phyloP scores from a whole-genome alignment of 2,113 vertebrate species.

The Cololabis saira region DNA sequence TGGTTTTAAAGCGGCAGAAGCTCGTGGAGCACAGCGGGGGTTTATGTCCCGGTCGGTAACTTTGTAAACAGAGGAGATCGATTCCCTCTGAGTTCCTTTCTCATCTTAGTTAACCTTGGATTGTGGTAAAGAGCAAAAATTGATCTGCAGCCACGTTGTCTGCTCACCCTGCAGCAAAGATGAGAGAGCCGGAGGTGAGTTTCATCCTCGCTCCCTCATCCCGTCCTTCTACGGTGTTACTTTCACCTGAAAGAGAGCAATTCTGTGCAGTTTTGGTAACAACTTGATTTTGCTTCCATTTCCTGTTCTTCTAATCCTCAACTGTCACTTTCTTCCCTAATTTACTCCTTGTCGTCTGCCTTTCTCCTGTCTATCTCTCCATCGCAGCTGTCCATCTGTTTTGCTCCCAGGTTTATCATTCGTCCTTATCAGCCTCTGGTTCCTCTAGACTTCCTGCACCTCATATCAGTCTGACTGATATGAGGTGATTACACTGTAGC shows the following conservation, averaged over 20 bases:
- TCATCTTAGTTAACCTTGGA: slow-evolving; percentile 50
- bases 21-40: slow-evolving; percentile 26
- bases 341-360: slow-evolving; percentile 52
- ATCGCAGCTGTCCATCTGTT: slow-evolving; percentile 63
- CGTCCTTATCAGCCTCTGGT: slow-evolving; percentile 64
- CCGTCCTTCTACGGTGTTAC: neutral
- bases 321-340: slow-evolving; percentile 30
- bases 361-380: slow-evolving; percentile 56
- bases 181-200: slow-evolving; percentile 41
- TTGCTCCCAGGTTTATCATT: slow-evolving; percentile 67
- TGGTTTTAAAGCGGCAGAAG: slow-evolving; percentile 23
- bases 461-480: slow-evolving; percentile 59
- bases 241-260: slow-evolving; percentile 19
- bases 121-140: slow-evolving; percentile 60
- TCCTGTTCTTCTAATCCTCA: slow-evolving; percentile 11
- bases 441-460: slow-evolving; percentile 65
- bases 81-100: slow-evolving; percentile 45
- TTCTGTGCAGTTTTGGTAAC: neutral
- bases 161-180: slow-evolving; percentile 39
- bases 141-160: slow-evolving; percentile 55
- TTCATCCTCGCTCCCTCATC: slow-evolving; percentile 15
- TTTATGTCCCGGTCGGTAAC: slow-evolving; percentile 43
- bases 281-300: slow-evolving; percentile 13
- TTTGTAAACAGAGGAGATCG: slow-evolving; percentile 56
- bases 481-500: slow-evolving; percentile 58